Percentiles rank a stretch among this genome's conserved stretches.
Evolutionary conservation across 2,797 vertebrate genomes (phyloP).

Genomic region (Pelodytes ibericus): DNA sequence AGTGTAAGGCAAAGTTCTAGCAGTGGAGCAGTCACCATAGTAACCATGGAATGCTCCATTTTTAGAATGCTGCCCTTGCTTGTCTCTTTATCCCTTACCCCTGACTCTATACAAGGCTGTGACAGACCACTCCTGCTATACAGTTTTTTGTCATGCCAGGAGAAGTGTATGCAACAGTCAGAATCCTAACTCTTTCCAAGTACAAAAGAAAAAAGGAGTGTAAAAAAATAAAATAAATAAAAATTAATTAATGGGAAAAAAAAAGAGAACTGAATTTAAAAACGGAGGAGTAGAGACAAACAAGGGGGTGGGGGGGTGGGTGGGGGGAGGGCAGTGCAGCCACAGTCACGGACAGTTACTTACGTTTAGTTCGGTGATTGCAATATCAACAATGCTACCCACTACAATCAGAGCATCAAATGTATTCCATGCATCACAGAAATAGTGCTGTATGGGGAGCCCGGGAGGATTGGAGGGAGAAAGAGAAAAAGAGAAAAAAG

Average conservation of each 20-base stretch:
- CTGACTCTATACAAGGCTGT: conserved; percentile 59
- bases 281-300: conserved; percentile 70
- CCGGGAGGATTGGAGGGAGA: conserved; percentile 76
- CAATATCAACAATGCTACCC: conserved; percentile 99
- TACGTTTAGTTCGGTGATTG: conserved; percentile 99
- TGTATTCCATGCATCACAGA: conserved; percentile 99
- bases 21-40: conserved; percentile 53
- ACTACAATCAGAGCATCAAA: conserved; percentile 99
- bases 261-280: conserved; percentile 30
- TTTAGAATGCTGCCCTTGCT: not conserved
- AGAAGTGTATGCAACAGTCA: conserved; percentile 70
- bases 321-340: conserved; percentile 72
- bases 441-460: conserved; percentile 97
- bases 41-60: not conserved
- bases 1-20: not conserved
- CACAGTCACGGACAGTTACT: conserved; percentile 89
- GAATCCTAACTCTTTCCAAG: conserved; percentile 69
- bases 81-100: conserved; percentile 56
- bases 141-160: conserved; percentile 86
- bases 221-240: conserved; percentile 59
- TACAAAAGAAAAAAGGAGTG: conserved; percentile 50
- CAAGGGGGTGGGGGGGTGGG: no score
- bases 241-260: conserved; percentile 64
- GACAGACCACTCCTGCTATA: conserved; percentile 80
- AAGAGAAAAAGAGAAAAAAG: conserved; percentile 63